These are phyloP conservation scores for Entomobrya multifasciata DNA, from an alignment of 2,888 invertebrate species.

Conservation along the genomic window DNA sequence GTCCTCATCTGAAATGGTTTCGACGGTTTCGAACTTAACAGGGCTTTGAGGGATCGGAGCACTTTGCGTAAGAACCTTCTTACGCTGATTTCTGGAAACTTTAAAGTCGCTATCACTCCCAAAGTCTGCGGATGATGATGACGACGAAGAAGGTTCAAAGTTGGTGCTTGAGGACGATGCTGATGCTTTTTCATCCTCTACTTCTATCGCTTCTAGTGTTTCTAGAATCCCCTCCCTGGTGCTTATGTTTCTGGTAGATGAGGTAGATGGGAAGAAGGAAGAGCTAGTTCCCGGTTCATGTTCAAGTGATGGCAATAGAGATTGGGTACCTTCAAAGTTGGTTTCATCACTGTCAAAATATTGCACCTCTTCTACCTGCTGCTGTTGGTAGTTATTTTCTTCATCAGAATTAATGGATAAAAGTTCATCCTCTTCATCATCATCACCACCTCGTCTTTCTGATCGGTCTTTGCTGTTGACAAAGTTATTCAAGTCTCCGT, in stretches of 20 bases:
- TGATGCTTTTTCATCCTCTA: background rate
- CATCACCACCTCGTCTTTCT: background rate
- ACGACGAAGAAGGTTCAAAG: too few relatives aligned
- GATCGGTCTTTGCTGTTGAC: too few relatives aligned
- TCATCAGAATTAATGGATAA: background rate
- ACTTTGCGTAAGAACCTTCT: background rate
- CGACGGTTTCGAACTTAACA: too few relatives aligned
- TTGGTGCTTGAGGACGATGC: background rate
- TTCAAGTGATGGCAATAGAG: too few relatives aligned
- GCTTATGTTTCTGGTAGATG: background rate
- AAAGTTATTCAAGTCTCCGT: too few relatives aligned
- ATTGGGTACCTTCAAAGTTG: too few relatives aligned
- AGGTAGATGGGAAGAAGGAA: too few relatives aligned
- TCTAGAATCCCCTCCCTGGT: background rate
- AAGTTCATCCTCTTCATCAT: background rate
- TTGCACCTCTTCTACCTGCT: background rate
- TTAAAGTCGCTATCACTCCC: too few relatives aligned
- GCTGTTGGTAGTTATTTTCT: background rate
- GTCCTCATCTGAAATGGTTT: background rate
- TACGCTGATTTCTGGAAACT: too few relatives aligned
- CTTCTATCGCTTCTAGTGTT: background rate
- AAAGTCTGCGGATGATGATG: too few relatives aligned
- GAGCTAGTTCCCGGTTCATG: too few relatives aligned
- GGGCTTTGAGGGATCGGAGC: background rate
- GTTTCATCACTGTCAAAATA: conserved; percentile 12